Evolutionary conservation across 2,888 invertebrate genomes (phyloP).

Genomic region (Drosophila quinaria): DNA sequence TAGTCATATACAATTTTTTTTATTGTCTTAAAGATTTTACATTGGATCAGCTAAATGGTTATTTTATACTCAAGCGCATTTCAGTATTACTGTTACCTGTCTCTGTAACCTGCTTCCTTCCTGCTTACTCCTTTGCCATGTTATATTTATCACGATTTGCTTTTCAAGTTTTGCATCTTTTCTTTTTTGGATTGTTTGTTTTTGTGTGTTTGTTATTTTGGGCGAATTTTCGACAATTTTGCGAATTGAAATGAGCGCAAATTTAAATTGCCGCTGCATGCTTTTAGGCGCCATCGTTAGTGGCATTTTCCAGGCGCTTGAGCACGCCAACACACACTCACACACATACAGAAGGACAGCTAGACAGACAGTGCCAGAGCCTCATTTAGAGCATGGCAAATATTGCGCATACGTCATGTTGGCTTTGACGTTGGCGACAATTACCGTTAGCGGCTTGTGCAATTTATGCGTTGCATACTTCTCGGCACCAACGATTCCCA

Average conservation of each 20-base stretch:
- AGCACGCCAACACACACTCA: constrained; percentile 57
- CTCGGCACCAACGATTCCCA: constrained; percentile 58
- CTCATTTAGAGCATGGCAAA: constrained; percentile 75
- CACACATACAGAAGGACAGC: constrained; percentile 15
- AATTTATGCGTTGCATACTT: constrained; percentile 71
- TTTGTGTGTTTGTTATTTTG: constrained; percentile 39
- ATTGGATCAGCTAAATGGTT: too few species aligned
- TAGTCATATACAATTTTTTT: too few species aligned
- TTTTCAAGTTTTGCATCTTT: constrained; percentile 5
- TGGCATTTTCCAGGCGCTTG: constrained; percentile 78
- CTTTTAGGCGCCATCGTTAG: constrained; percentile 76
- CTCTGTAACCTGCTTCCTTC: too few species aligned
- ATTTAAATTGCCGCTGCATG: constrained; percentile 75
- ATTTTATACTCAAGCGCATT: too few species aligned
- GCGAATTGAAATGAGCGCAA: constrained; percentile 73
- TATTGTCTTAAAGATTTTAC: too few species aligned
- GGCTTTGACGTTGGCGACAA: constrained; percentile 70
- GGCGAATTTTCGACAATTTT: constrained; percentile 62
- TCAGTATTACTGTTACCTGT: too few species aligned
- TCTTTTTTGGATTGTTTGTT: neutral
- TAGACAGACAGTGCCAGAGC: constrained; percentile 5
- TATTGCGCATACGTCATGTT: constrained; percentile 78
- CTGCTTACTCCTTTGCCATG: neutral
- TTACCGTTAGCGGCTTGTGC: constrained; percentile 72
- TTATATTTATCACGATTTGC: constrained; percentile 12